These are phyloP conservation scores for Dipodomys stephensi DNA, from an alignment of 2,113 vertebrate genomes.

Conservation along the genomic window DNA sequence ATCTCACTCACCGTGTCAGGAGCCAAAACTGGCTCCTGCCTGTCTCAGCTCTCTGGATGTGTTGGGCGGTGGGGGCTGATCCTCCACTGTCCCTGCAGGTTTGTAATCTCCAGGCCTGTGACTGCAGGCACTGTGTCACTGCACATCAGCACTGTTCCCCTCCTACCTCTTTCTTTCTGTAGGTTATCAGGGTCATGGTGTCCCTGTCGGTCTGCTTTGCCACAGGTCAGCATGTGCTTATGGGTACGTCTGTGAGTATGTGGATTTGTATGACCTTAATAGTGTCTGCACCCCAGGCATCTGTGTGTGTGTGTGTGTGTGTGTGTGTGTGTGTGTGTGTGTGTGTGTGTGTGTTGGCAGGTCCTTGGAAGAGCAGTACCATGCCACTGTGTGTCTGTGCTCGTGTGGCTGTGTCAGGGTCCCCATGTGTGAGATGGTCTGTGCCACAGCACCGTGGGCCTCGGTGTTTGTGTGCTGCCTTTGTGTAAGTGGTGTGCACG, in stretches of 20 bases:
- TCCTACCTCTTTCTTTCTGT: slow-evolving; percentile 55
- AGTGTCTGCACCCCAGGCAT: not conserved
- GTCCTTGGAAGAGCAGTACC: slow-evolving; percentile 15
- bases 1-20: slow-evolving; percentile 24
- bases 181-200: slow-evolving; percentile 33
- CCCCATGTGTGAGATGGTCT: slow-evolving; percentile 22
- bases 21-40: slow-evolving; percentile 34
- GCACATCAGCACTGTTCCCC: slow-evolving; percentile 26
- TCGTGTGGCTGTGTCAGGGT: not conserved
- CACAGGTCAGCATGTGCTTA: not conserved
- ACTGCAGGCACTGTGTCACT: slow-evolving; percentile 40
- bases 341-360: not conserved
- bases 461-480: not conserved
- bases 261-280: not conserved
- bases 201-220: slow-evolving; percentile 24
- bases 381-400: not conserved
- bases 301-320: not conserved
- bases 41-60: slow-evolving; percentile 50
- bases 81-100: slow-evolving; percentile 65
- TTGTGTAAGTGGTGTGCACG: not conserved
- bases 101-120: slow-evolving; percentile 28
- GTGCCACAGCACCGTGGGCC: slow-evolving; percentile 21
- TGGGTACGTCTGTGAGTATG: rapidly evolving
- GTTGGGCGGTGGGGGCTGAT: not conserved
- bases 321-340: not conserved